Conservation (phyloP, 2,113 vertebrate genomes). For the Phasianus colchicus region DNA sequence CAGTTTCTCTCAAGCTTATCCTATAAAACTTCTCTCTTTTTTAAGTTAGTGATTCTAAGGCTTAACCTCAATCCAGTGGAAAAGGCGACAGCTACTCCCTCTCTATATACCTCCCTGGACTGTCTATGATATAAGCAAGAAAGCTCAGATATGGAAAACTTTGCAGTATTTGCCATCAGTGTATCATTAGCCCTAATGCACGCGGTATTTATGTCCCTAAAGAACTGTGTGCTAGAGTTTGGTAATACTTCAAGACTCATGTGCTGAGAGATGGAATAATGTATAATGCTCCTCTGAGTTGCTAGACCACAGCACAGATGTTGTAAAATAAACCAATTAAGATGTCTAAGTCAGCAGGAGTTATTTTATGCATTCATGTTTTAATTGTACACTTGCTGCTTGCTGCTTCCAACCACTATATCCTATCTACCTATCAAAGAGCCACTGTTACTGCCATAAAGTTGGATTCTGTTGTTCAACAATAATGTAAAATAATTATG, state of each 20-base stretch:
- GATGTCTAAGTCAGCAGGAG: background rate
- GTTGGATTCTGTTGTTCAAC: background rate
- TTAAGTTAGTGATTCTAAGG: background rate
- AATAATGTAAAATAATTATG: background rate
- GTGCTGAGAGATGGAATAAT: background rate
- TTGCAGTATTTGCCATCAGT: background rate
- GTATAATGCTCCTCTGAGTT: background rate
- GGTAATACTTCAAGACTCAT: background rate
- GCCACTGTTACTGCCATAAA: background rate
- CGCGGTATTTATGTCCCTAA: background rate
- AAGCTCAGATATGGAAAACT: background rate
- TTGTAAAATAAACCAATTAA: background rate
- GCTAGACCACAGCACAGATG: background rate
- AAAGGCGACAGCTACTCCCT: background rate
- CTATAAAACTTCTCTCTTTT: fast-evolving
- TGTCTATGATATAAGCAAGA: background rate
- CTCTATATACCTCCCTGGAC: background rate
- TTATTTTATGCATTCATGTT: fast-evolving
- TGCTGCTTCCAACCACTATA: background rate
- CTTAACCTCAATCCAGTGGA: background rate
- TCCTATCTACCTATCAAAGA: background rate
- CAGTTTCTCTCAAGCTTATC: background rate
- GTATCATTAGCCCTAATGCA: background rate
- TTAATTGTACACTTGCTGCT: background rate
- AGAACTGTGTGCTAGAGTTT: background rate